phyloP scores from a whole-genome alignment of 2,888 invertebrate genomes.

The Eupsilia transversa region DNA sequence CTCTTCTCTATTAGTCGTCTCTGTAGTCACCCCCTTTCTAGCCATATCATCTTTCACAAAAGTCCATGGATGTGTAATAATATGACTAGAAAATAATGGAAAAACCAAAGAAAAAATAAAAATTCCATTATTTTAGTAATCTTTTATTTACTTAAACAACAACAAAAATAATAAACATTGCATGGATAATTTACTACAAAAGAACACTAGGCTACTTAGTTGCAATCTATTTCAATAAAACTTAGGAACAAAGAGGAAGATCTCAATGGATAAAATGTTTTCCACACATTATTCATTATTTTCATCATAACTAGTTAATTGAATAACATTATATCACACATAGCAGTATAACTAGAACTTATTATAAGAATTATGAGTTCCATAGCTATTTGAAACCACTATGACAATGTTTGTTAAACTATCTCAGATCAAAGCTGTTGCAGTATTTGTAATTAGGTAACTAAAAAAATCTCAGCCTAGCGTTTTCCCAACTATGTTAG shows the following conservation, averaged over 20 bases:
- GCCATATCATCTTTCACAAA: no score
- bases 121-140: conserved; percentile 43
- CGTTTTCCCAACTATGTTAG: no score
- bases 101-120: conserved; percentile 13
- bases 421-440: no score
- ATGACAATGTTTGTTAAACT: no score
- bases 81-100: neutral
- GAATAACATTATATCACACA: conserved; percentile 70
- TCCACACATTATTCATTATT: conserved; percentile 62
- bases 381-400: conserved; percentile 36
- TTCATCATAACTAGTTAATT: conserved; percentile 60
- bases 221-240: conserved; percentile 58
- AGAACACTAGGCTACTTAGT: conserved; percentile 53
- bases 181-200: conserved; percentile 50
- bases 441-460: no score
- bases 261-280: conserved; percentile 48
- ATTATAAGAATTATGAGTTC: conserved; percentile 46
- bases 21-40: neutral
- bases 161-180: conserved; percentile 67
- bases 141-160: conserved; percentile 66
- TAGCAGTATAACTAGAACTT: conserved; percentile 64
- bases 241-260: conserved; percentile 67
- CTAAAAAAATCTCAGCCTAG: no score
- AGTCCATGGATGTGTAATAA: no score
- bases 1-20: neutral